These are phyloP conservation scores for Nomada hirtipes DNA, from an alignment of 2,888 invertebrate genomes.

Conservation along the genomic window DNA sequence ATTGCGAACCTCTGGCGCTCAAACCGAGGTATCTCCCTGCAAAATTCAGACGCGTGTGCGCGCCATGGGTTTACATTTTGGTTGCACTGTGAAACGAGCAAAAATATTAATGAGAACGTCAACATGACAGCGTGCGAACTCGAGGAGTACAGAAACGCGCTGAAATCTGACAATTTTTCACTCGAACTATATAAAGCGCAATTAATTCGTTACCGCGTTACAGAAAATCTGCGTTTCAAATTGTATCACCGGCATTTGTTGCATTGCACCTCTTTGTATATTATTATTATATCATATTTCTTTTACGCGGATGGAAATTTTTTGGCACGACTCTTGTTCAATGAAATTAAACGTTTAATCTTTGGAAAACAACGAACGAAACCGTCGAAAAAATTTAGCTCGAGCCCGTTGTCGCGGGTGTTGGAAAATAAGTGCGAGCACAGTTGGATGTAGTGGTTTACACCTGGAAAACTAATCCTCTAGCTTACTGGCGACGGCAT, in stretches of 20 bases:
- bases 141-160: too few relatives aligned
- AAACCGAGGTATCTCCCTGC: not conserved
- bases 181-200: not conserved
- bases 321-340: too few relatives aligned
- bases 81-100: too few relatives aligned
- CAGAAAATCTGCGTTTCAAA: not conserved
- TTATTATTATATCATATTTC: too few relatives aligned
- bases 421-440: constrained; percentile 52
- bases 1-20: constrained; percentile 18
- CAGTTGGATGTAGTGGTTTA: constrained; percentile 53
- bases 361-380: too few relatives aligned
- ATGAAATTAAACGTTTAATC: too few relatives aligned
- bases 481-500: constrained; percentile 65
- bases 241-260: too few relatives aligned
- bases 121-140: not conserved
- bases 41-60: not conserved
- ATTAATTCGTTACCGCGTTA: constrained; percentile 12
- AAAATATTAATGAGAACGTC: constrained; percentile 34
- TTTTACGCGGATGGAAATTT: not conserved
- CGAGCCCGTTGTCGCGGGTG: not conserved
- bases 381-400: too few relatives aligned
- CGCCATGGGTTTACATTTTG: too few relatives aligned
- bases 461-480: constrained; percentile 71
- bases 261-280: too few relatives aligned
- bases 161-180: not conserved